Conservation (phyloP, 2,797 vertebrate genomes). For the Acomys russatus region DNA sequence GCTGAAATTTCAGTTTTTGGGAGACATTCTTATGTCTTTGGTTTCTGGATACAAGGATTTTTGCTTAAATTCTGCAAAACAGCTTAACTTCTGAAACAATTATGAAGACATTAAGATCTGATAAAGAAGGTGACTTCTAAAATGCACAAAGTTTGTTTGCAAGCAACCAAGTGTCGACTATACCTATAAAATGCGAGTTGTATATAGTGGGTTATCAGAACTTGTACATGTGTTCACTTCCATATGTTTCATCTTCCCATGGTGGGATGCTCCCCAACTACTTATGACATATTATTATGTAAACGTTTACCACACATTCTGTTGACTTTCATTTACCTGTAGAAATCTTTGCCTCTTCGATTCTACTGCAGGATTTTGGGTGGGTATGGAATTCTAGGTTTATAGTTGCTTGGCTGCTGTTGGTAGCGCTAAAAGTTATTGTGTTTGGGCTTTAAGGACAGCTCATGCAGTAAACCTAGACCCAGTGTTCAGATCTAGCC, state of each 20-base stretch:
- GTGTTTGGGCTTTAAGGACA: not conserved
- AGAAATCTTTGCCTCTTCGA: not conserved
- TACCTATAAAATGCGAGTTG: not conserved
- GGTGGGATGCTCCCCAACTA: not conserved
- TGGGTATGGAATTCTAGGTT: not conserved
- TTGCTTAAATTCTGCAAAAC: constrained; percentile 58
- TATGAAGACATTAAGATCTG: constrained; percentile 48
- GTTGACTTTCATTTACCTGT: not conserved
- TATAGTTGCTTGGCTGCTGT: not conserved
- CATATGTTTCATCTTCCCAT: not conserved
- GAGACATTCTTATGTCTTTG: not conserved
- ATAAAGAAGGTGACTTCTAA: not conserved
- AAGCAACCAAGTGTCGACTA: not conserved
- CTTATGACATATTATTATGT: constrained; percentile 12
- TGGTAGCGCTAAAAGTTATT: not conserved
- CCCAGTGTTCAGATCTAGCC: no score
- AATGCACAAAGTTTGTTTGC: not conserved
- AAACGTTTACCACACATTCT: not conserved
- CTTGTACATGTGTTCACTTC: not conserved
- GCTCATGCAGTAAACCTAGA: no score
- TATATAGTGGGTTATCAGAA: not conserved
- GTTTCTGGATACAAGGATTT: constrained; percentile 48
- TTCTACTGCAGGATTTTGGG: not conserved
- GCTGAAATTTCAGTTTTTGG: constrained; percentile 73
- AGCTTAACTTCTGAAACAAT: constrained; percentile 39